Conservation (phyloP, 2,888 invertebrate genomes). For the Caenorhabditis panamensis region DNA sequence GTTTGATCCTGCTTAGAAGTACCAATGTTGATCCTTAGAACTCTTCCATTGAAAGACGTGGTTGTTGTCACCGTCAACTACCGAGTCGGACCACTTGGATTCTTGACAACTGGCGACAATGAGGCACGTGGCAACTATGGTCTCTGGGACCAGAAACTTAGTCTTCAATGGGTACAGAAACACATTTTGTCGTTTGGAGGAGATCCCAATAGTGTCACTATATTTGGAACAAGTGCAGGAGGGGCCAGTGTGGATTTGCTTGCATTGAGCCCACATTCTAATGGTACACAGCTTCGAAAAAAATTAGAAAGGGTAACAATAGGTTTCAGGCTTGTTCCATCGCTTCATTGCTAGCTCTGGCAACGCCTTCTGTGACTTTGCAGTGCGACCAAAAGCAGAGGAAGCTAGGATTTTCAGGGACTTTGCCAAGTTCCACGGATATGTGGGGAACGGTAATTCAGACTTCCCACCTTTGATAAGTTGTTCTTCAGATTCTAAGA, state of each 20-base stretch:
- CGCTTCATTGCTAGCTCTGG: conserved; percentile 54
- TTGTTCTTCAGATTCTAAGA: conserved; percentile 7
- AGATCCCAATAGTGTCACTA: conserved; percentile 74
- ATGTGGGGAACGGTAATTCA: conserved; percentile 24
- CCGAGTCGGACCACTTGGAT: conserved; percentile 73
- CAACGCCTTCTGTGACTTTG: conserved; percentile 57
- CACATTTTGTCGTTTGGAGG: conserved; percentile 78
- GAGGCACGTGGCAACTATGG: conserved; percentile 71
- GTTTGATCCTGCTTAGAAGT: neutral
- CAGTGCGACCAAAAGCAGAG: conserved; percentile 31
- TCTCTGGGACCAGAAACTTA: conserved; percentile 77
- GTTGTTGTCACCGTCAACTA: conserved; percentile 75
- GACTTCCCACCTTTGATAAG: neutral
- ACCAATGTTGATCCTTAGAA: too few relatives aligned
- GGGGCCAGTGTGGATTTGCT: conserved; percentile 69
- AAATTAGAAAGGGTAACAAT: neutral
- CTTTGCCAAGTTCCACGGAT: conserved; percentile 58
- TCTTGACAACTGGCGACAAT: conserved; percentile 63
- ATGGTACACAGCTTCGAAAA: conserved; percentile 48
- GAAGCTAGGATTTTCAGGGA: conserved; percentile 44
- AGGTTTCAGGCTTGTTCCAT: conserved; percentile 33
- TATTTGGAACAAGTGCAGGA: conserved; percentile 78
- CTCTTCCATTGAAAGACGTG: conserved; percentile 72
- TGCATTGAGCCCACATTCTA: conserved; percentile 67
- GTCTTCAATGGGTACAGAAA: conserved; percentile 77